Evolutionary conservation across 2,888 invertebrate species (phyloP).

Genomic region (Theodoxus fluviatilis): DNA sequence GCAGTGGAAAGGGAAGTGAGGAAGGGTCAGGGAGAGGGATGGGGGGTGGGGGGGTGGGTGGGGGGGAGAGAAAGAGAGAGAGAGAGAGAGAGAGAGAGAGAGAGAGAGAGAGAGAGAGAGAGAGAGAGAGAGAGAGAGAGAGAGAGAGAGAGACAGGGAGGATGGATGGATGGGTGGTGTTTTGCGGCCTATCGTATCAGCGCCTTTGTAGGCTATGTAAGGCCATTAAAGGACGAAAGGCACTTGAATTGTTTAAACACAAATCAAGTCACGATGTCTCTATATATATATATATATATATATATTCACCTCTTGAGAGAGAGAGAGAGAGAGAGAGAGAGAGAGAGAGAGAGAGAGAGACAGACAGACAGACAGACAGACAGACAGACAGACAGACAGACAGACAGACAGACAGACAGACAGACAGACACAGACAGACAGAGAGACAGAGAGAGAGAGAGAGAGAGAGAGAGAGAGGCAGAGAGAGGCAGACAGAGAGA

Average conservation of each 20-base stretch:
- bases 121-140: background rate
- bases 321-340: background rate
- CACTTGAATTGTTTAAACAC: too few relatives aligned
- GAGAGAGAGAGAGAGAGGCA: background rate
- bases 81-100: slow-evolving; percentile 7
- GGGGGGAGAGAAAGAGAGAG: slow-evolving; percentile 8
- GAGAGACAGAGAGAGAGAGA: background rate
- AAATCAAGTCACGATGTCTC: too few relatives aligned
- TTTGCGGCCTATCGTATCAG: too few relatives aligned
- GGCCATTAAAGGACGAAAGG: too few relatives aligned
- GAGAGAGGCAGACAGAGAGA: background rate
- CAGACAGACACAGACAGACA: slow-evolving; percentile 1
- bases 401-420: too few relatives aligned
- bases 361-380: slow-evolving; percentile 7
- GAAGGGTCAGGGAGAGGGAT: background rate
- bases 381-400: too few relatives aligned
- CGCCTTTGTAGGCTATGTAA: too few relatives aligned
- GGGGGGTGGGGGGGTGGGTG: background rate
- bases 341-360: background rate
- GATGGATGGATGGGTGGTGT: too few relatives aligned
- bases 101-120: background rate
- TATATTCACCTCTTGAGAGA: too few relatives aligned
- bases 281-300: too few relatives aligned
- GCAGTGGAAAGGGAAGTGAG: background rate
- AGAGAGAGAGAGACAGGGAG: background rate